Percentiles rank a stretch among this genome's conserved stretches.
phyloP scores from a whole-genome alignment of 1,140 invertebrate genomes.

The Holcopasites calliopsidis region DNA sequence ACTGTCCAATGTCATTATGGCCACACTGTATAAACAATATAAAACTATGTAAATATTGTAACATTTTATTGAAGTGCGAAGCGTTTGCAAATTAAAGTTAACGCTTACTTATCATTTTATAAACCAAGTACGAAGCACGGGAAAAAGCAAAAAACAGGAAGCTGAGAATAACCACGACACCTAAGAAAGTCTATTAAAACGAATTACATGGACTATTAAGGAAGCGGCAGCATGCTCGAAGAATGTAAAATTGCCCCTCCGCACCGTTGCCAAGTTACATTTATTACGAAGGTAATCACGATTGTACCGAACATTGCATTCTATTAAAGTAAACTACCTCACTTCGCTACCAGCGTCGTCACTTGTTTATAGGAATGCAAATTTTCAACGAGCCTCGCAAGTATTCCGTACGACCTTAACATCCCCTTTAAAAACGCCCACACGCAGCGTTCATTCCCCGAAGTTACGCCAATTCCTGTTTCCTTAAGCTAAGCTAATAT shows the following conservation, averaged over 20 bases:
- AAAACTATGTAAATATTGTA: too few relatives aligned
- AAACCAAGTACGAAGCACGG: not conserved
- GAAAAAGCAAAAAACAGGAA: not conserved
- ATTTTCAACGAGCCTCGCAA: slow-evolving; percentile 14
- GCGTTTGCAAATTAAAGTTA: too few relatives aligned
- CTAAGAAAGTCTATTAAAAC: not conserved
- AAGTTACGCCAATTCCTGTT: not conserved
- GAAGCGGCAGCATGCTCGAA: slow-evolving; percentile 1
- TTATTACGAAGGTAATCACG: slow-evolving; percentile 10
- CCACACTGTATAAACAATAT: too few relatives aligned
- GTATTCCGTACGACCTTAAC: slow-evolving; percentile 10
- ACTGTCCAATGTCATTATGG: too few relatives aligned
- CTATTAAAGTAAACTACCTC: slow-evolving; percentile 23
- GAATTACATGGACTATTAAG: slow-evolving; percentile 24
- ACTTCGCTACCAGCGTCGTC: not conserved
- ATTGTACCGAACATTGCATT: slow-evolving; percentile 21
- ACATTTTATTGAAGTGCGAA: too few relatives aligned
- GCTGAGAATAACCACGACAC: not conserved
- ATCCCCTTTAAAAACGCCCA: not conserved
- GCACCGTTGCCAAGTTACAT: slow-evolving; percentile 7
- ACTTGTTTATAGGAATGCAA: slow-evolving; percentile 8
- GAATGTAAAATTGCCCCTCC: not conserved
- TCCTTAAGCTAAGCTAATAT: not conserved
- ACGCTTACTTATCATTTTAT: not conserved
- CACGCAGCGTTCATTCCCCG: not conserved